Evolutionary conservation across 2,888 invertebrate species (phyloP).

Genomic region (Heliconius ismenius): DNA sequence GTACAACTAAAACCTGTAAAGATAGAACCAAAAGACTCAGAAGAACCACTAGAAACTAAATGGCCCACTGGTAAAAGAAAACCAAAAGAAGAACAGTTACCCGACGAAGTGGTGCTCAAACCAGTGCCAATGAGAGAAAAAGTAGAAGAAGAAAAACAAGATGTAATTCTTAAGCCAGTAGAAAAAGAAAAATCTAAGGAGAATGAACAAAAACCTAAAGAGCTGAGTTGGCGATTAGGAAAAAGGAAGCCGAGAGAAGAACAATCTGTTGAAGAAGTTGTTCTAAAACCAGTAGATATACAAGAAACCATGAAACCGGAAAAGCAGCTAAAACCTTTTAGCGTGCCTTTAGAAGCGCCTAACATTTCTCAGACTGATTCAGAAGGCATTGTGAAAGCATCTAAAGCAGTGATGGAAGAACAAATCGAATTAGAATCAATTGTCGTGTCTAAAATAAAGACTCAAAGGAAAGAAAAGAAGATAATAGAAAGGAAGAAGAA

Average conservation of each 20-base stretch:
- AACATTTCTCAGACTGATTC: neutral
- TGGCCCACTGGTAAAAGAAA: constrained; percentile 57
- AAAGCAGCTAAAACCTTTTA: constrained; percentile 49
- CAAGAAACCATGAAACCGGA: neutral
- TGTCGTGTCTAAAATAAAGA: constrained; percentile 49
- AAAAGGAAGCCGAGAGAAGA: neutral
- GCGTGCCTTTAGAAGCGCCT: constrained; percentile 49
- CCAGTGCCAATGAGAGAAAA: constrained; percentile 61
- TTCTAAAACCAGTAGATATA: neutral
- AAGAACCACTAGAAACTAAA: constrained; percentile 52
- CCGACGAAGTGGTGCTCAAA: constrained; percentile 75
- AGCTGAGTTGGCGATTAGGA: neutral
- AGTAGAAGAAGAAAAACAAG: constrained; percentile 50
- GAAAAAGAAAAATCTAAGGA: neutral
- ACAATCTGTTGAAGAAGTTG: neutral
- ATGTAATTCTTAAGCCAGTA: neutral
- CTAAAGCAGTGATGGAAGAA: constrained; percentile 43
- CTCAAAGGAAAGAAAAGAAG: constrained; percentile 51
- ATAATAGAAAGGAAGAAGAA: constrained; percentile 13
- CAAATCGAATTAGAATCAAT: constrained; percentile 45
- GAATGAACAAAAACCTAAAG: neutral
- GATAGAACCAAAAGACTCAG: constrained; percentile 48
- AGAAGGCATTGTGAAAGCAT: constrained; percentile 52
- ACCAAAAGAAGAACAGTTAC: constrained; percentile 52
- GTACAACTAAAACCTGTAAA: constrained; percentile 47